Evolutionary conservation across 2,888 invertebrate genomes (phyloP), one percentile per base, ranked within the genome.

Genomic region (Euplexia lucipara): DNA sequence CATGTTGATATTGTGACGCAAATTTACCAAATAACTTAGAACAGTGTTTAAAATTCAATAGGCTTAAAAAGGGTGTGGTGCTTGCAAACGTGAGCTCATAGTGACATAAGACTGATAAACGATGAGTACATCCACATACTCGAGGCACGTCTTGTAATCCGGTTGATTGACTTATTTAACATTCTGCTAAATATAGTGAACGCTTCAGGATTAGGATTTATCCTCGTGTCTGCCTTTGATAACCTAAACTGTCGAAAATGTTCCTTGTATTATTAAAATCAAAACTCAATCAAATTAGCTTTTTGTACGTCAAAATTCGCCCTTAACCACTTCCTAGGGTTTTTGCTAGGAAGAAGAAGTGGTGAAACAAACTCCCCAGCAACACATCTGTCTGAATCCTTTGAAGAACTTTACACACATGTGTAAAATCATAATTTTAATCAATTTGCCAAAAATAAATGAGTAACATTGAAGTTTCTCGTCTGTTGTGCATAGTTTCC

Each of bases 31-130:
- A 37, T 2, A 54, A 10, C 34, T 59, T 57, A 18, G 18, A 54
- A 39, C 6, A 44, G 39, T 51, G 35, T 54, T 67, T 64, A 66
- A 73, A 71, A 70, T 64, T 70, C 26, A 61, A 65, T 16, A 52
- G 72, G 63, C 67, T 60, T 68, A 62, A 54, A 74, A 67, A 72
- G 71, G 78, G 83, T 63, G 82, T 64, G 83, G 69, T 59, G 41
- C 22, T 39, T 32, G 44, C 52, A 45, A 56, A 35, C 37, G 48
- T 78, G 81, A 83, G 78, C 64, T 80, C 83, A 83, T 72, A 69
- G 52, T 81, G 76, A 80, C 78, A 78, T 57, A 78, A 80, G 52
- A 68, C 66, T 53, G 77, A 79, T 78, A 79, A 81, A 72, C 68
- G 70, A 67, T 77, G 77, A 75, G 61, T 70, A 75, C 62, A 41